A percentile compares a stretch with the other conserved stretches of the same genome.
Evolutionary conservation across 2,113 vertebrate species (phyloP).

Genomic region (Catharus fuscescens): DNA sequence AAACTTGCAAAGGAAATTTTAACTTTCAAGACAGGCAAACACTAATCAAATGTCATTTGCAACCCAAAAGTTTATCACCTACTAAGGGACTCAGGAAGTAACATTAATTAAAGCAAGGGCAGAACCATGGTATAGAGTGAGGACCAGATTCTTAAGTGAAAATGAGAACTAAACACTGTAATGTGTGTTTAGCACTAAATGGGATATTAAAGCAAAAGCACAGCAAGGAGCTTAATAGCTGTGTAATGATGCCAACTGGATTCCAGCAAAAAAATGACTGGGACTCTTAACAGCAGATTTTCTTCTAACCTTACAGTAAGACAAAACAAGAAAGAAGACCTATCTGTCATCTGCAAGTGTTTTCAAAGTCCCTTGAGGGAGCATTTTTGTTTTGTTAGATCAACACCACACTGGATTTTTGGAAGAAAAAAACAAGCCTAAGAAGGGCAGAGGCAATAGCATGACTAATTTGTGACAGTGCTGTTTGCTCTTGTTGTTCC

Average conservation of each 20-base stretch:
- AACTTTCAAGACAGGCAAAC: slow-evolving; percentile 4
- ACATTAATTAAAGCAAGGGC: neutral
- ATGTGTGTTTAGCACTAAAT: neutral
- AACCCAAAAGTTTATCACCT: neutral
- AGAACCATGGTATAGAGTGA: neutral
- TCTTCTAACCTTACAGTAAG: neutral
- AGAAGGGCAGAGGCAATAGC: neutral
- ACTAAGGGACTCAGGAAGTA: neutral
- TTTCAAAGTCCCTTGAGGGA: neutral
- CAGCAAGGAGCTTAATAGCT: neutral
- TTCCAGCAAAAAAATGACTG: neutral
- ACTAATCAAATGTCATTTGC: neutral
- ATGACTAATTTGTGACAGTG: neutral
- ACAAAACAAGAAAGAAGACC: neutral
- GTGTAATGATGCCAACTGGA: neutral
- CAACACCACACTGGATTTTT: neutral
- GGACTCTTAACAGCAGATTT: neutral
- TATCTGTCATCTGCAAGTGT: neutral
- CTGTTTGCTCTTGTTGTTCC: neutral
- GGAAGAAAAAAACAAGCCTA: neutral
- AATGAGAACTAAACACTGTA: neutral
- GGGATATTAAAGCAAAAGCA: neutral
- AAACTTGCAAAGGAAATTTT: neutral
- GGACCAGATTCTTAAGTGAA: neutral
- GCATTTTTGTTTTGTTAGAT: neutral